These are phyloP conservation scores for Machaerirhynchus nigripectus DNA, from an alignment of 2,113 vertebrate genomes.

Conservation along the genomic window DNA sequence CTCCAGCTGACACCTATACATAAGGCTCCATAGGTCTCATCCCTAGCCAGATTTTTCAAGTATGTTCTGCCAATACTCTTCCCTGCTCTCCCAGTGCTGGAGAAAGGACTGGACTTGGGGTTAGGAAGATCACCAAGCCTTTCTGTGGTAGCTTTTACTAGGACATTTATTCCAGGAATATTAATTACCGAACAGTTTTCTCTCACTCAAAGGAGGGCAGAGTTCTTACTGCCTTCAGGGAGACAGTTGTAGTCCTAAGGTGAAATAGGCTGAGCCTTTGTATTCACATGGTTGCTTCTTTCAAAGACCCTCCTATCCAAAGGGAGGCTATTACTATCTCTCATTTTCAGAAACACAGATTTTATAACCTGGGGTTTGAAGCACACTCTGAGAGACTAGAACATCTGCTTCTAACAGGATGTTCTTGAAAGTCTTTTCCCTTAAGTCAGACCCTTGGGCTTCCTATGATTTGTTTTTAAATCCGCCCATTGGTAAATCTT, in stretches of 20 bases:
- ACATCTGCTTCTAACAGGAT: background rate
- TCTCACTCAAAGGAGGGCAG: background rate
- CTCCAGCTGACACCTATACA: background rate
- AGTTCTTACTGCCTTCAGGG: background rate
- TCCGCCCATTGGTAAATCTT: background rate
- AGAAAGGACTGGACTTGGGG: background rate
- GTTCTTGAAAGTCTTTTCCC: background rate
- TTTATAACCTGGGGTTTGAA: background rate
- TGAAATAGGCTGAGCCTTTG: background rate
- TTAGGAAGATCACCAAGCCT: background rate
- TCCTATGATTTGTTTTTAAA: background rate
- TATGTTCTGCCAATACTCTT: background rate
- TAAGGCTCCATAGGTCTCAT: background rate
- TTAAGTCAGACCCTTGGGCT: background rate
- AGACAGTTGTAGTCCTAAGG: background rate
- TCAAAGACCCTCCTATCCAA: background rate
- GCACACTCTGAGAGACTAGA: background rate
- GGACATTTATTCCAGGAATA: background rate
- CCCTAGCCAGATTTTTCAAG: background rate
- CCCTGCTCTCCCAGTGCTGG: background rate
- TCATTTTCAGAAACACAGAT: background rate
- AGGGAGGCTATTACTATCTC: background rate
- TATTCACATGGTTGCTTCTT: background rate
- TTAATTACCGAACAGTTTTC: background rate
- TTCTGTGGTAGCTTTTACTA: background rate